Base-by-base conservation (phyloP, 2,888 invertebrate species). In the Drosophila ustulata region DNA sequence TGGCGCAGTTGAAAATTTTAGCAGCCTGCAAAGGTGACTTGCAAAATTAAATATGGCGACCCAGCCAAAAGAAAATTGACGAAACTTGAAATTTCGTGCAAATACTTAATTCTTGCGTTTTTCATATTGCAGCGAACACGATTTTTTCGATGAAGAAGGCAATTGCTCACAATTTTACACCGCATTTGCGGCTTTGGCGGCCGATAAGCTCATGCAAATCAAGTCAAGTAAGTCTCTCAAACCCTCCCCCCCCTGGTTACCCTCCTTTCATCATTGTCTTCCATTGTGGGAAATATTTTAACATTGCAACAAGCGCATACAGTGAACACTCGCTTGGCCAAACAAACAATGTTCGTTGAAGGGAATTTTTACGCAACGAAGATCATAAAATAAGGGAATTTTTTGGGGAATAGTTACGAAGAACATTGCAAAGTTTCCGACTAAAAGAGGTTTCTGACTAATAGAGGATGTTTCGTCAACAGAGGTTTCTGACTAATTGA, bases 101-200 rank as follows among this genome's bases (percentile, higher is more conserved):
- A 64, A 67, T 66, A 64, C 23, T 39, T 37, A 37, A 51, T 55
- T 56, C 23, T 32, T 18, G 18, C 18, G 4, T 3, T 45, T 51
- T 23, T 41, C 30, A 53, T 45, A 62, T 94, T 94, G 53, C 93
- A 98, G 98, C 93, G 97, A 98, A 93, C 94, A 94, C 89, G 97
- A 98, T 90, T 96, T 98, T 91, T 94, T 96, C 83, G 95, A 95
- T 80, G 97, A 97, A 93, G 97, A 97, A 89, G 96, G 96, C 78
- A 95, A 95, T 78, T 95, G 96, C 92, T 96, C 96, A 89, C 94
- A 95, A 71, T 98, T 98, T 94, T 98, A 96, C 93, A 96, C 96
- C 88, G 95, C 97, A 73, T 96, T 97, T 93, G 96, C 96, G 75
- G 96, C 97, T 58, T 93, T 98, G 80, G 95, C 97, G 71, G 96